A percentile compares a stretch with the other conserved stretches of the same genome.
Conservation (phyloP, 2,797 vertebrate species). For the Setipinna tenuifilis region DNA sequence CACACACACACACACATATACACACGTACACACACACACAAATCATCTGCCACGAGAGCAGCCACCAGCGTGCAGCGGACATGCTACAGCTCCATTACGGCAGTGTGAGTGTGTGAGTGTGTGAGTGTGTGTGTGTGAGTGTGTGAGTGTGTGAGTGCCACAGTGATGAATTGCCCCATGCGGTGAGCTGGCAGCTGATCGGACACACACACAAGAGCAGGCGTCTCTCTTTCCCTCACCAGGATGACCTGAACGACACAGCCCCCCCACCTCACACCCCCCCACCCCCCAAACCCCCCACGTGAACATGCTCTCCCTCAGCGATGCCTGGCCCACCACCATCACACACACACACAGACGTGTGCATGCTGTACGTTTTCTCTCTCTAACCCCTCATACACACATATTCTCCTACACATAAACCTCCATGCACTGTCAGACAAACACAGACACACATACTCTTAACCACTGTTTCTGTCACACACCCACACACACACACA, state of each 20-base stretch:
- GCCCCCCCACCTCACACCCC: neutral
- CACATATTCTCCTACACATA: too few relatives aligned
- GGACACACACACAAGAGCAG: conserved; percentile 46
- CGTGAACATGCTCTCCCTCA: too few relatives aligned
- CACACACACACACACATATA: neutral
- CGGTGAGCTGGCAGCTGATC: conserved; percentile 66
- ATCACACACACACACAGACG: too few relatives aligned
- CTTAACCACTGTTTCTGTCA: conserved; percentile 3
- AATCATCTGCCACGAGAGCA: neutral
- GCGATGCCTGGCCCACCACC: too few relatives aligned
- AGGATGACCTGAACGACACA: conserved; percentile 4
- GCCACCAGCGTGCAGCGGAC: neutral
- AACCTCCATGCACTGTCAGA: too few relatives aligned
- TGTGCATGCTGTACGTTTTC: too few relatives aligned
- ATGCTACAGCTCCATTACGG: neutral
- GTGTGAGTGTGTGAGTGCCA: conserved; percentile 14
- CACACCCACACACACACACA: neutral
- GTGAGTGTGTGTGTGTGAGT: too few relatives aligned
- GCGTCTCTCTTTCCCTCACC: neutral
- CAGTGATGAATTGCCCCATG: conserved; percentile 34
- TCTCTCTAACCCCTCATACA: too few relatives aligned
- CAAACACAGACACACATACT: too few relatives aligned
- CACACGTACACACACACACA: neutral
- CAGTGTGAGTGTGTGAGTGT: too few relatives aligned
- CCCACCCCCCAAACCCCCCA: neutral